Evolutionary conservation across 2,113 vertebrate species (phyloP).

Genomic region (Hydropotes inermis): DNA sequence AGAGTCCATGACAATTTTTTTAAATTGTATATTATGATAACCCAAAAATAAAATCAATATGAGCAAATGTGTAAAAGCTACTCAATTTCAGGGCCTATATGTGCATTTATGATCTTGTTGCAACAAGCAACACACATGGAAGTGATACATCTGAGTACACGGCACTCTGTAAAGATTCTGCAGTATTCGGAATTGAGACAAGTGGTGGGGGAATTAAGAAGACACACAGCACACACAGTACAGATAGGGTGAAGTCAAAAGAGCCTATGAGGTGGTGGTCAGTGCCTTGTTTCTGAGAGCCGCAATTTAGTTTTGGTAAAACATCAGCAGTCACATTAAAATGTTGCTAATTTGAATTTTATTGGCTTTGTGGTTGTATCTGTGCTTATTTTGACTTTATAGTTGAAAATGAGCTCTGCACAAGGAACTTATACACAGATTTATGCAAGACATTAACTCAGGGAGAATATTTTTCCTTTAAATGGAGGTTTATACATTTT

Average conservation of each 20-base stretch:
- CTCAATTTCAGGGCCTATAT: constrained; percentile 24
- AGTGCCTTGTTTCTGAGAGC: not conserved
- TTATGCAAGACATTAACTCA: constrained; percentile 15
- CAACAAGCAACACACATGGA: constrained; percentile 40
- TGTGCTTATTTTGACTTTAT: constrained; percentile 7
- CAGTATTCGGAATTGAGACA: constrained; percentile 23
- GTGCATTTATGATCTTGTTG: constrained; percentile 55
- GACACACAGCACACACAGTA: not conserved
- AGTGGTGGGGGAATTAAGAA: not conserved
- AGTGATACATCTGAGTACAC: constrained; percentile 16
- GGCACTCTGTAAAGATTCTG: not conserved
- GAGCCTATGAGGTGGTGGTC: constrained; percentile 3
- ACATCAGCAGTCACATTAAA: constrained; percentile 14
- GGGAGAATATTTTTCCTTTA: not conserved
- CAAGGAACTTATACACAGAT: not conserved
- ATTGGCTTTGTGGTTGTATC: constrained; percentile 27
- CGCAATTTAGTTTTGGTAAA: constrained; percentile 16
- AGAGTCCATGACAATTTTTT: constrained; percentile 4
- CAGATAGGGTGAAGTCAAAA: constrained; percentile 13
- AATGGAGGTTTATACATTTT: not conserved
- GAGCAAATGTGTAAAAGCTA: not conserved
- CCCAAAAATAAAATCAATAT: constrained; percentile 38
- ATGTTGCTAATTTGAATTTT: constrained; percentile 7
- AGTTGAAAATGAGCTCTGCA: not conserved
- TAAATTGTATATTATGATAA: not conserved